Evolutionary conservation across 2,888 invertebrate genomes (phyloP), one percentile per base, ranked within the genome.

Genomic region (Zygaena filipendulae): DNA sequence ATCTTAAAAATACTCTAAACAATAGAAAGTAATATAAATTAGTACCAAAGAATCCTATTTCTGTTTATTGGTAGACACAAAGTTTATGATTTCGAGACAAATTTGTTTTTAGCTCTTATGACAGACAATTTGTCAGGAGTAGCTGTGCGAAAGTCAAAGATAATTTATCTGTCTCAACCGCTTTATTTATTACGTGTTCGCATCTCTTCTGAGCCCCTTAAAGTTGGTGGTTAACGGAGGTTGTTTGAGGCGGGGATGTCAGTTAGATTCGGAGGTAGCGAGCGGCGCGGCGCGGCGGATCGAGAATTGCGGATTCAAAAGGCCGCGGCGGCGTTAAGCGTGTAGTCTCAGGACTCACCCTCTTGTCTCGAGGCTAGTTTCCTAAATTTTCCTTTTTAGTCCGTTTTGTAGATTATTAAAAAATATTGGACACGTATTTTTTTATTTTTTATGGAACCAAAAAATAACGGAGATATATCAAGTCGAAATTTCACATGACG

Each of bases 151-250:
- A 58, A 77, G 72, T 72, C 75, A 72, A 75, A 75, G 69, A 72
- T 75, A 75, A 77, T 75, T 75, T 75, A 75, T 77, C 71, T 74
- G 72, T 74, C 74, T 75, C 71, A 59, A 64, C 60, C 61, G 63
- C 66, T 69, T 75, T 75, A 77, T 75, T 77, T 77, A 75, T 75
- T 74, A 67, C 67, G 66, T 62, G 69, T 70, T 69, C 68, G 66
- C 63, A 62, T 72, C 70, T 67, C 52, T 52, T 59, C 52, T 62
- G 68, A 72, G 70, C 71, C 52, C 63, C 70, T 68, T 63, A 66
- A 70, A 72, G 67, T 70, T 68, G 53, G 55, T 54, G 60, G 68
- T 70, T 71, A 71, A 74, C 68, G 70, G 70, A 69, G 66, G 62
- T 66, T 63, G 69, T 70, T 69, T 57, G 58, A 54, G 61, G 60